Evolutionary conservation across 1,140 invertebrate species (phyloP).

Genomic region (Leptinotarsa lineolata): DNA sequence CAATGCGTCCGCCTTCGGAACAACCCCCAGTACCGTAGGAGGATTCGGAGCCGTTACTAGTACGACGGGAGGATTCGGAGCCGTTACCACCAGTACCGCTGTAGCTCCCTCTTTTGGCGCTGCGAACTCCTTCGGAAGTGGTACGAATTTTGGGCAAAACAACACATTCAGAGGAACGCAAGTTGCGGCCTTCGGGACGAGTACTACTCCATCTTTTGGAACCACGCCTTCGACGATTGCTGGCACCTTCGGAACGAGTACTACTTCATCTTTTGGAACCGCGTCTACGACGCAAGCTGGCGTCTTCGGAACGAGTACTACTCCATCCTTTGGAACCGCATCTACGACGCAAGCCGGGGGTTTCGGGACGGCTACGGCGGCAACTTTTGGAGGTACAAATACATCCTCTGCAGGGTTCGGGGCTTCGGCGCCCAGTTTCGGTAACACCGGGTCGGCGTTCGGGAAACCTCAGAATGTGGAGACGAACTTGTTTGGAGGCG

Average conservation of each 20-base stretch:
- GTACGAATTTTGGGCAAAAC: background rate
- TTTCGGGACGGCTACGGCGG: too few relatives aligned
- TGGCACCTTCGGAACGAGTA: background rate
- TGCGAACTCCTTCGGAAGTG: background rate
- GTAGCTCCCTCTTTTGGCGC: background rate
- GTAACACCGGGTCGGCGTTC: background rate
- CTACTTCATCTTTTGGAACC: background rate
- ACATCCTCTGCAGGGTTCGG: background rate
- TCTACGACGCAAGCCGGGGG: background rate
- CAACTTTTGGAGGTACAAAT: background rate
- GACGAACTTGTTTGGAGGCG: background rate
- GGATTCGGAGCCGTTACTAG: conserved; percentile 15
- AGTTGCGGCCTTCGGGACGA: background rate
- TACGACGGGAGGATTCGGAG: conserved; percentile 8
- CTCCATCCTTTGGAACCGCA: background rate
- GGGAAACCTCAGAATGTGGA: background rate
- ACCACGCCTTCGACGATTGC: background rate
- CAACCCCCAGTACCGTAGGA: background rate
- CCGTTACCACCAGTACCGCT: background rate
- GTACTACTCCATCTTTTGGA: background rate
- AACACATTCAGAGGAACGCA: background rate
- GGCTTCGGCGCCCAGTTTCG: conserved; percentile 4
- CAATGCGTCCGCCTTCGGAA: background rate
- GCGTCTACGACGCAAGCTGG: conserved; percentile 1
- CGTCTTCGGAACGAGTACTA: background rate